Conservation (phyloP, 2,888 invertebrate species). For the Tachina fera region DNA sequence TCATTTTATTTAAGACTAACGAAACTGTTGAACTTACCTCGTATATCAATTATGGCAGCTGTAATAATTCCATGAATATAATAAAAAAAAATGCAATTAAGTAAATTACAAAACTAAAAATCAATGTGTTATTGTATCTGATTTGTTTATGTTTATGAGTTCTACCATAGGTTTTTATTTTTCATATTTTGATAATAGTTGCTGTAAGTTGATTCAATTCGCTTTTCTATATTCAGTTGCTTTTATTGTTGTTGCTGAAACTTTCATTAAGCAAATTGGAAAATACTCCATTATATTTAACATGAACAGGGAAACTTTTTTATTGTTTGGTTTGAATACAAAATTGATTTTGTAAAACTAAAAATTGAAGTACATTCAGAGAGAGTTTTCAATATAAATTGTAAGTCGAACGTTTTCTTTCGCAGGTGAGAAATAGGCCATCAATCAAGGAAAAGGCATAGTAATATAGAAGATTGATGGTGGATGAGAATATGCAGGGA, state of each 20-base stretch:
- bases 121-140: constrained; percentile 12
- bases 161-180: not conserved
- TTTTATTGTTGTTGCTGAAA: constrained; percentile 6
- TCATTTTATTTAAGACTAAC: not conserved
- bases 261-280: constrained; percentile 31
- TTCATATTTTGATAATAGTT: not conserved
- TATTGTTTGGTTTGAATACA: not conserved
- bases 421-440: too few relatives aligned
- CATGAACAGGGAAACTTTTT: not conserved
- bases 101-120: constrained; percentile 31
- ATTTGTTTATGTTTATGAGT: not conserved
- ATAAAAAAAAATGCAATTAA: constrained; percentile 36
- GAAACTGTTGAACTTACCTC: not conserved
- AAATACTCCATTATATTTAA: not conserved
- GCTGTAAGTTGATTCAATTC: constrained; percentile 7
- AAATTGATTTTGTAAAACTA: too few relatives aligned
- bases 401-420: too few relatives aligned
- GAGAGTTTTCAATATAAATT: too few relatives aligned
- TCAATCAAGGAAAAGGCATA: too few relatives aligned
- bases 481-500: too few relatives aligned
- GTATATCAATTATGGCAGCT: constrained; percentile 3
- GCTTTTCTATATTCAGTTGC: not conserved
- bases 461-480: too few relatives aligned
- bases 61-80: constrained; percentile 31
- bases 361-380: too few relatives aligned